Evolutionary conservation across 2,888 invertebrate species (phyloP).

Genomic region (Spodoptera exigua): DNA sequence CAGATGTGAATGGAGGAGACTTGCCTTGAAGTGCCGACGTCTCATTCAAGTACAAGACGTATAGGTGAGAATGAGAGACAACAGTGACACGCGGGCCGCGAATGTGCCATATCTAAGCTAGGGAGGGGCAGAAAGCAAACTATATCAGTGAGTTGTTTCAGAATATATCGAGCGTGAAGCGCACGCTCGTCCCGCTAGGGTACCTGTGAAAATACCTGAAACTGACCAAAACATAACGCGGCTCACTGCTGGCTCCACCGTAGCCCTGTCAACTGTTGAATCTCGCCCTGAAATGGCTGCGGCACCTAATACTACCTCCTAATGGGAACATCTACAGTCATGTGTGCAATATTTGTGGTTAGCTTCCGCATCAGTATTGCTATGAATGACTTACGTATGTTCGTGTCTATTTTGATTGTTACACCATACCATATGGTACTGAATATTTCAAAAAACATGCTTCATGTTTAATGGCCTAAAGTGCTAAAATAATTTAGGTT

Average conservation of each 20-base stretch:
- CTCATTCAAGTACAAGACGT: conserved; percentile 90
- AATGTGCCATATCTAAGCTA: conserved; percentile 90
- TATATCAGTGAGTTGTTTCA: conserved; percentile 87
- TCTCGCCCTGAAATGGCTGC: conserved; percentile 86
- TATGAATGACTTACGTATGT: conserved; percentile 58
- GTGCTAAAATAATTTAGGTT: conserved; percentile 47
- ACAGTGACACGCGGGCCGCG: conserved; percentile 90
- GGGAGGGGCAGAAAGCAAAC: conserved; percentile 90
- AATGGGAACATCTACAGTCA: conserved; percentile 74
- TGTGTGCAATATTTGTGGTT: conserved; percentile 48
- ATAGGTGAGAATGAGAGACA: conserved; percentile 90
- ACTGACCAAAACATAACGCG: conserved; percentile 85
- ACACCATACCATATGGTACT: conserved; percentile 53
- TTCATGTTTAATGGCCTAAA: conserved; percentile 54
- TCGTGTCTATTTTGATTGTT: conserved; percentile 35
- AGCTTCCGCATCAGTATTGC: conserved; percentile 49
- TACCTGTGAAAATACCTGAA: conserved; percentile 88
- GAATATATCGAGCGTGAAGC: conserved; percentile 79
- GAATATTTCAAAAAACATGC: conserved; percentile 49
- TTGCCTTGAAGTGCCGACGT: conserved; percentile 89
- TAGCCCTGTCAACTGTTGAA: conserved; percentile 89
- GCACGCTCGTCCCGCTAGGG: conserved; percentile 83
- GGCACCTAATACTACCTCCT: conserved; percentile 75
- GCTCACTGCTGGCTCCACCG: conserved; percentile 86
- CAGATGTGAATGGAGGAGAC: conserved; percentile 87